Percentiles rank a stretch among this genome's conserved stretches.
These are phyloP conservation scores for Drosophila meridiana DNA, from an alignment of 2,888 invertebrate genomes.

Conservation along the genomic window DNA sequence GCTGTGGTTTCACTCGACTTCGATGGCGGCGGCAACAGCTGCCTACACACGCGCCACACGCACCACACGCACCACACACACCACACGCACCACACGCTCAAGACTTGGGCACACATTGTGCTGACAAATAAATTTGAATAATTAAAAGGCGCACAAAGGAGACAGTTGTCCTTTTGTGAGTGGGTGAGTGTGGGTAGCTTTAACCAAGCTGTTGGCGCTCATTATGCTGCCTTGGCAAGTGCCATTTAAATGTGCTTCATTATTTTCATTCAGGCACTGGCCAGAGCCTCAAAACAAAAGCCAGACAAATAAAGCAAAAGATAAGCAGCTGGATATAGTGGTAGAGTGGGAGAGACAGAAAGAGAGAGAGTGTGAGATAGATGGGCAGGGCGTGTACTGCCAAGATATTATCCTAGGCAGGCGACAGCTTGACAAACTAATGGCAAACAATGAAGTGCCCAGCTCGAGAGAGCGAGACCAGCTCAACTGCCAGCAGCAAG, in stretches of 20 bases:
- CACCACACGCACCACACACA: background rate
- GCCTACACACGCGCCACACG: constrained; percentile 31
- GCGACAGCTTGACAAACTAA: constrained; percentile 77
- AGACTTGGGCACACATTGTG: constrained; percentile 53
- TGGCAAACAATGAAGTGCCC: constrained; percentile 59
- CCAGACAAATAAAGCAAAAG: constrained; percentile 69
- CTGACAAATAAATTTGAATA: constrained; percentile 79
- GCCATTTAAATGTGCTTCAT: constrained; percentile 68
- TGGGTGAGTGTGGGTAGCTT: constrained; percentile 12
- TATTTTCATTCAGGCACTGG: constrained; percentile 53
- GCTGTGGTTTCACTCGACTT: constrained; percentile 63
- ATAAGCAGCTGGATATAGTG: constrained; percentile 53
- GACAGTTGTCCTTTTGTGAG: constrained; percentile 74
- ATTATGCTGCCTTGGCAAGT: constrained; percentile 51
- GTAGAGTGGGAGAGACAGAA: background rate
- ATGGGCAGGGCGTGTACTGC: background rate
- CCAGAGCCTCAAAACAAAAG: constrained; percentile 45
- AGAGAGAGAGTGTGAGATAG: background rate
- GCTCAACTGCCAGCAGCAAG: constrained; percentile 17
- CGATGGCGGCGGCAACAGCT: constrained; percentile 47
- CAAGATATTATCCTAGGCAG: constrained; percentile 30
- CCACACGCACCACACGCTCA: constrained; percentile 16
- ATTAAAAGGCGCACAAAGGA: constrained; percentile 69
- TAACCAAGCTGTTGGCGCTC: constrained; percentile 37
- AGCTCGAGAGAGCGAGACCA: constrained; percentile 15